Evolutionary conservation across 2,888 invertebrate genomes (phyloP), one percentile per base, ranked within the genome.

Genomic region (Eilema sororculum): DNA sequence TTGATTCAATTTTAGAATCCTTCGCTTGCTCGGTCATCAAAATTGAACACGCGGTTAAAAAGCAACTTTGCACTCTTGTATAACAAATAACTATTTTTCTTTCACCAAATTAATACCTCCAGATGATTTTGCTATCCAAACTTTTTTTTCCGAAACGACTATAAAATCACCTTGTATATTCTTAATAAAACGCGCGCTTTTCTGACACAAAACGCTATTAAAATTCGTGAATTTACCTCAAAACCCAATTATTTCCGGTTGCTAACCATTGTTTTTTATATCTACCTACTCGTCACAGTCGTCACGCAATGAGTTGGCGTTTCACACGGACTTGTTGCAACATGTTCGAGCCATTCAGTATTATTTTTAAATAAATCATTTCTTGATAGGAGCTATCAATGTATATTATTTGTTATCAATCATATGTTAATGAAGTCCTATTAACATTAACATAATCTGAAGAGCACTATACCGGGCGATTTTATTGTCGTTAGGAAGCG

Each of bases 281-380:
- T 20, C 41, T n/a, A 56, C 30, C 33, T 13, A 28, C 28, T 28
- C 3, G 5, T 5, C 5, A 33, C 46, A n/a, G n/a, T 56, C 78
- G 72, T 71, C 78, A 78, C 65, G 28, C 65, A 25, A 16, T 78
- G 80, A 72, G 33, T 57, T 58, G 30, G 57, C 62, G 65, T 20
- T 72, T 61, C 57, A n/a, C 52, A 41, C 56, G 13, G 57, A 78
- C 79, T 67, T 69, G 79, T 80, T 73, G 46, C 59, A 70, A 79
- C 79, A 57, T 68, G 79, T 80, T 33, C 25, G 9, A 56, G 64
- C 67, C 57, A 68, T 73, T 80, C 72, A 70, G 73, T 76, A 59
- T 58, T 61, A 62, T 59, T 61, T 71, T 58, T 16, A 63, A 74
- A 59, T 33, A 61, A 58, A 37, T 25, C 25, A 52, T 22, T 64